Evolutionary conservation across 2,797 vertebrate species (phyloP).

Genomic region (Halcyon smyrnensis): DNA sequence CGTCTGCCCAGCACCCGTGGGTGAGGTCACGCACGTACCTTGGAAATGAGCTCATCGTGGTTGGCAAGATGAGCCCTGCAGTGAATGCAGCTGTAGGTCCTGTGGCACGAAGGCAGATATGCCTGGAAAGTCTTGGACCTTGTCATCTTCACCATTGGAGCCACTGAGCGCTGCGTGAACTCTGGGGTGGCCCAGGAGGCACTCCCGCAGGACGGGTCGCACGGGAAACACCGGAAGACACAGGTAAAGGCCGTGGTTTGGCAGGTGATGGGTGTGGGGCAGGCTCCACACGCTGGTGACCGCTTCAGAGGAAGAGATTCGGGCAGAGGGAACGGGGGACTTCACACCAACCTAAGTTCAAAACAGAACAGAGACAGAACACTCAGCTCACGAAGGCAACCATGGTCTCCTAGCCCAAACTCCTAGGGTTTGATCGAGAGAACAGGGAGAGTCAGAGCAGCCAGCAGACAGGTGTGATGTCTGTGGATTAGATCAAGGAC

Average conservation of each 20-base stretch:
- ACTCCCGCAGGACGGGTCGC: conserved; percentile 97
- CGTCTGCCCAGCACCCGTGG: background rate
- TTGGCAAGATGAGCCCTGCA: conserved; percentile 98
- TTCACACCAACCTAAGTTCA: conserved; percentile 44
- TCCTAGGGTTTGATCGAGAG: background rate
- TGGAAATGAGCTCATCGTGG: conserved; percentile 98
- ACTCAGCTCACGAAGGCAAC: rapidly evolving
- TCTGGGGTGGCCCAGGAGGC: conserved; percentile 95
- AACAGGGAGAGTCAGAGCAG: background rate
- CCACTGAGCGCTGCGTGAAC: conserved; percentile 79
- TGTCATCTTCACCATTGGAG: conserved; percentile 93
- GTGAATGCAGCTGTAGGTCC: conserved; percentile 99
- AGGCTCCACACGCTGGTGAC: conserved; percentile 83
- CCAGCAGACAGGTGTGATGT: background rate
- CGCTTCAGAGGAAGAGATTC: conserved; percentile 64
- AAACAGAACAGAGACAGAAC: background rate
- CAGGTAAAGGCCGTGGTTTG: conserved; percentile 99
- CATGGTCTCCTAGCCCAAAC: rapidly evolving
- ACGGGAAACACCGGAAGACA: conserved; percentile 98
- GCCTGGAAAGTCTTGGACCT: conserved; percentile 99
- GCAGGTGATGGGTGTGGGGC: conserved; percentile 88
- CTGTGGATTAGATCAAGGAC: background rate
- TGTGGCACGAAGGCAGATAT: conserved; percentile 95
- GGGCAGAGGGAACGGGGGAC: background rate
- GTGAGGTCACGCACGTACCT: conserved; percentile 80